Evolutionary conservation across 2,888 invertebrate genomes (phyloP).

Genomic region (Mesochorus sp.): DNA sequence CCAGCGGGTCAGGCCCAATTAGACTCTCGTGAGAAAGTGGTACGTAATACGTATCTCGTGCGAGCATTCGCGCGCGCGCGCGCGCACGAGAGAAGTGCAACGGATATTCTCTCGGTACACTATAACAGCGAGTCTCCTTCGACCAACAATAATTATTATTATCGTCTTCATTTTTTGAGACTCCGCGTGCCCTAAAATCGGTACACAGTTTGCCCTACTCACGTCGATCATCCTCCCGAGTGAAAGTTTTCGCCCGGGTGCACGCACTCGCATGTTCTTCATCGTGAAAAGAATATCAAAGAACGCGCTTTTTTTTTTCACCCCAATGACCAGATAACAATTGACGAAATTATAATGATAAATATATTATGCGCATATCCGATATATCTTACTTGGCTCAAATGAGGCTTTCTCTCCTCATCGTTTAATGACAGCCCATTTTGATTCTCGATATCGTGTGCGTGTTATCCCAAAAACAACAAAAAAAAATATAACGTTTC

Average conservation of each 20-base stretch:
- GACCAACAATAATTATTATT: constrained; percentile 64
- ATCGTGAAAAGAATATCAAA: not conserved
- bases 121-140: not conserved
- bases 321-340: constrained; percentile 1
- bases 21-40: constrained; percentile 71
- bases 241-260: constrained; percentile 57
- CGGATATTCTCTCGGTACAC: constrained; percentile 32
- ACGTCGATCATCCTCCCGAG: constrained; percentile 48
- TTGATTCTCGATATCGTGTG: not conserved
- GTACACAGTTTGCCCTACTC: constrained; percentile 28
- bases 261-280: not conserved
- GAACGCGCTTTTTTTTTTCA: not conserved
- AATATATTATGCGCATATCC: not conserved
- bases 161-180: constrained; percentile 50
- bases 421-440: constrained; percentile 1
- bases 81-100: constrained; percentile 14
- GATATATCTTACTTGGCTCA: not conserved
- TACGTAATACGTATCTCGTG: constrained; percentile 60
- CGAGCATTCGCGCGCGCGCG: not conserved
- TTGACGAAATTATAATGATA: constrained; percentile 10
- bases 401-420: not conserved
- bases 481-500: too few relatives aligned
- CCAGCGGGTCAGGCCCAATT: constrained; percentile 71
- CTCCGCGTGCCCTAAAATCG: constrained; percentile 27
- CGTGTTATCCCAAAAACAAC: too few relatives aligned